Conservation (phyloP, 1,140 invertebrate genomes). For the Trachymyrmex cornetzi region DNA sequence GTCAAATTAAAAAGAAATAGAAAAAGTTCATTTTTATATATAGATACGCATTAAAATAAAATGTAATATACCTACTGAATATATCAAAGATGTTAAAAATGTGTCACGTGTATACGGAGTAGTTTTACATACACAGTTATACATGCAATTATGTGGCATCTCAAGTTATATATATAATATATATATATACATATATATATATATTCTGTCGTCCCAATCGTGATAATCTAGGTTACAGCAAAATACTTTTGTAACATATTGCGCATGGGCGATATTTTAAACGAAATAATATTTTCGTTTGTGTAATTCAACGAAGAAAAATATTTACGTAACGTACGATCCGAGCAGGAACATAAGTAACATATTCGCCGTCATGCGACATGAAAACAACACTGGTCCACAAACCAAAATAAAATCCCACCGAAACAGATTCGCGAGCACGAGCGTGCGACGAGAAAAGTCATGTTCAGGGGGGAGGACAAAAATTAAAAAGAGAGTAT, state of each 20-base stretch:
- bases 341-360: not conserved
- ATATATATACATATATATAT: too few species aligned
- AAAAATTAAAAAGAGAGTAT: not conserved
- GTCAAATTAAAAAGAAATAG: not conserved
- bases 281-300: constrained; percentile 21
- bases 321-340: constrained; percentile 26
- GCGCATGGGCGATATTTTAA: constrained; percentile 7
- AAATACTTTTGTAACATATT: not conserved
- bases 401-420: not conserved
- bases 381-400: constrained; percentile 13
- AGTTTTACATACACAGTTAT: not conserved
- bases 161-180: too few species aligned
- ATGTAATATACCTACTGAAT: not conserved
- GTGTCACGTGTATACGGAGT: not conserved
- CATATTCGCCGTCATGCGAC: not conserved
- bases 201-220: too few species aligned
- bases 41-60: not conserved
- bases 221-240: not conserved
- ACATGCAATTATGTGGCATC: too few species aligned
- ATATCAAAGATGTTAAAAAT: not conserved
- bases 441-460: not conserved
- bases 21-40: not conserved
- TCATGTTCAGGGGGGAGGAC: not conserved
- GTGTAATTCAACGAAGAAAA: not conserved
- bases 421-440: not conserved